Base-by-base conservation (phyloP, 2,888 invertebrate species). In the Coronaproctus castanopsis region DNA sequence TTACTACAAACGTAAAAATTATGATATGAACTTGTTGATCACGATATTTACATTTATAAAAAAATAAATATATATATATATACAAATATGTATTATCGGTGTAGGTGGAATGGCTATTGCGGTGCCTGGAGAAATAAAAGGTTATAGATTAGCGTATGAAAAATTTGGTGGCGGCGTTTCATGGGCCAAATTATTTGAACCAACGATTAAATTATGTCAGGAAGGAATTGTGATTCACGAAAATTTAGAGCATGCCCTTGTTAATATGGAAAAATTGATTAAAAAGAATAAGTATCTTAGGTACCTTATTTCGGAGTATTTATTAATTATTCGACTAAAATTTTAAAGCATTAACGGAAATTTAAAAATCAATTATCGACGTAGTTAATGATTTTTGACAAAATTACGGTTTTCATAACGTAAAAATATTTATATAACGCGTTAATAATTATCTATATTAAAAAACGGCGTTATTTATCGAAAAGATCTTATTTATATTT, bases 101-200 rank as follows among this genome's bases (percentile, higher is more conserved):
- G 5, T 68, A 74, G 83, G 82, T 65, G 83, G 82, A 0, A 71
- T 81, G 65, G 78, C 90, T 0, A 78, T 86, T 14, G 95, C 83
- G 18, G 84, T 95, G 18, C 93, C 95, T 0, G 91, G 91, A 8
- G 93, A 93, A 72, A 71, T 95, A 18, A 74, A 78, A 59, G 95
- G 95, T 1, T 89, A 88, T 70, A 83, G 84, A 78, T 80, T 77
- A 61, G 80, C 88, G 36, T 80, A 89, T 72, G 72, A 79, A 64
- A 63, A 62, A 24, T 67, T 64, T 22, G 66, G 82, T 69, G 90
- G 91, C 1, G 68, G 65, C 1, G 72, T 92, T 55, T 77, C 80
- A 0, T 96, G 95, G 95, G 71, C 72, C 52, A 79, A 81, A 0
- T 74, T 96, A 23, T 81, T 96, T 62, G 72, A 79, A 64, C 91